phyloP scores from a whole-genome alignment of 2,113 vertebrate genomes.

The Zapus hudsonius region DNA sequence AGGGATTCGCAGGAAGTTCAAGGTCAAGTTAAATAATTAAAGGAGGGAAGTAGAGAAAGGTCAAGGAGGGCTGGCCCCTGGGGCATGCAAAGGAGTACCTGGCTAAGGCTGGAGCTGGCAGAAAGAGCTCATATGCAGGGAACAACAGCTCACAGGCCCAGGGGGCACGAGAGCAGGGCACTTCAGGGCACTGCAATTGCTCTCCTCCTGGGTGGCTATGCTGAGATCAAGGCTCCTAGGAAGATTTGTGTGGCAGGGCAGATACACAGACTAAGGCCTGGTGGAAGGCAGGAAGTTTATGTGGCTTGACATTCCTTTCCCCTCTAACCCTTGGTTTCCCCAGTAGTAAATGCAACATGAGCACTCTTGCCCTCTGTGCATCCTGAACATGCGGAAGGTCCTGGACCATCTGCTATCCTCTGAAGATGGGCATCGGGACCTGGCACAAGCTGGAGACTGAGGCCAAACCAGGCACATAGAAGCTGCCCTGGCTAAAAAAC shows the following conservation, averaged over 20 bases:
- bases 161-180: no score
- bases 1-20: background rate
- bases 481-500: background rate
- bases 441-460: no score
- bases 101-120: background rate
- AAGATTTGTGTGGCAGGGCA: background rate
- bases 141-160: no score
- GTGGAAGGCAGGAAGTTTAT: background rate
- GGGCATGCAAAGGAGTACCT: rapidly evolving
- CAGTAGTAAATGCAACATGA: background rate
- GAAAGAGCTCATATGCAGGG: background rate
- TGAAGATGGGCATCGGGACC: background rate
- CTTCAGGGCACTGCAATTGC: background rate
- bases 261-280: background rate
- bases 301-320: background rate
- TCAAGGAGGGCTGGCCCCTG: background rate
- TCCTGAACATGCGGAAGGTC: background rate
- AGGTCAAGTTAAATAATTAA: background rate
- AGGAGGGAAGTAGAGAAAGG: background rate
- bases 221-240: background rate
- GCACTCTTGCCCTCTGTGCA: background rate
- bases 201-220: background rate
- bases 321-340: background rate
- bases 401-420: background rate
- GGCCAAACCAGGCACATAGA: background rate